These are phyloP conservation scores for Zapus hudsonius DNA, from an alignment of 2,113 vertebrate species.

Conservation along the genomic window DNA sequence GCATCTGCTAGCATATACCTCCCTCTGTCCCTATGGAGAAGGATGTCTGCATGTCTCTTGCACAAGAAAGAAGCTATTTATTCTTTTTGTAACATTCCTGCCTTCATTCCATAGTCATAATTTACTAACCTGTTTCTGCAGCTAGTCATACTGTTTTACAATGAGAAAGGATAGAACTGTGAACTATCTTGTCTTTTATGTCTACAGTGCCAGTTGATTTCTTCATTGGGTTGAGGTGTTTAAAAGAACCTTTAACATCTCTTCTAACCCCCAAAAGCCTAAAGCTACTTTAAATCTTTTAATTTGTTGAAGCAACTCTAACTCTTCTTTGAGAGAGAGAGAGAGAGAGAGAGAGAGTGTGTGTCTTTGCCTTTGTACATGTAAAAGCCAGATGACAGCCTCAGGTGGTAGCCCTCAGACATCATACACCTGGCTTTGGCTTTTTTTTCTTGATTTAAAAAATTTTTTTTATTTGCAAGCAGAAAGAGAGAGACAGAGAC, in stretches of 20 bases:
- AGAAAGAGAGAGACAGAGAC: too few relatives aligned
- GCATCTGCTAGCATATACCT: background rate
- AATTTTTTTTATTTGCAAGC: too few relatives aligned
- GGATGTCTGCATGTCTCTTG: background rate
- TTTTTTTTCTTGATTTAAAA: too few relatives aligned
- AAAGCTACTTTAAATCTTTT: conserved; percentile 13
- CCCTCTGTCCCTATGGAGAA: background rate
- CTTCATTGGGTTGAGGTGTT: background rate
- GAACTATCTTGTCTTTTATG: background rate
- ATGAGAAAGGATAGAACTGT: background rate
- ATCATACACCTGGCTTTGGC: too few relatives aligned
- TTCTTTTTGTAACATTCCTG: background rate
- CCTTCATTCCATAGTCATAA: background rate
- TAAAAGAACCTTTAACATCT: background rate
- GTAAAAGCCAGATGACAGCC: too few relatives aligned
- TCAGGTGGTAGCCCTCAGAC: too few relatives aligned
- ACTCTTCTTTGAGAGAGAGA: background rate
- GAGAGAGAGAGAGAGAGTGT: too few relatives aligned
- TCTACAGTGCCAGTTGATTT: background rate
- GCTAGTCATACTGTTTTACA: background rate
- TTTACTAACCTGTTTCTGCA: background rate
- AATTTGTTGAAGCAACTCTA: background rate
- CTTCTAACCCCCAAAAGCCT: background rate
- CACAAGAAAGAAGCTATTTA: background rate
- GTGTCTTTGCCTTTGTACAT: too few relatives aligned